A percentile compares a stretch with the other conserved stretches of the same genome.
These are phyloP conservation scores for Molanna angustata DNA, from an alignment of 2,888 invertebrate genomes.

Conservation along the genomic window DNA sequence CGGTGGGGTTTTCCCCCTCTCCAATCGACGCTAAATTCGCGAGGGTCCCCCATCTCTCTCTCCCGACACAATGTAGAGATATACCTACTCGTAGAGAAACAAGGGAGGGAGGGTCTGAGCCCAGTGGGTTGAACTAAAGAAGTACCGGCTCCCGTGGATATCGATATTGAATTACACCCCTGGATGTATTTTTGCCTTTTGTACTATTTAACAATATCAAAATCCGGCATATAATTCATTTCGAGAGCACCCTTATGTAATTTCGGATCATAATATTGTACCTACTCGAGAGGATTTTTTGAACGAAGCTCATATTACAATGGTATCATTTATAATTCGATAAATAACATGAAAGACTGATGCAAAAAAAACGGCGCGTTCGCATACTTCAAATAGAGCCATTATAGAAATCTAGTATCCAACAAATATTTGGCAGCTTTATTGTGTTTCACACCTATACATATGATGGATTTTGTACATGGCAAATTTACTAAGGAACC, in stretches of 20 bases:
- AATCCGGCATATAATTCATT: slow-evolving; percentile 15
- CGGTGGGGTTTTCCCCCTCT: slow-evolving; percentile 22
- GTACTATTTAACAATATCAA: slow-evolving; percentile 15
- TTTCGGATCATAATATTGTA: slow-evolving; percentile 30
- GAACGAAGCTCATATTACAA: slow-evolving; percentile 3
- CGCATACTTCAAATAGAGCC: too few species aligned
- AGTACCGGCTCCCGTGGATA: slow-evolving; percentile 6
- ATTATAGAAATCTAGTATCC: too few species aligned
- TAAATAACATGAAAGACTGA: too few species aligned
- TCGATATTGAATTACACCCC: slow-evolving; percentile 25
- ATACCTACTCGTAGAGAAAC: too few species aligned
- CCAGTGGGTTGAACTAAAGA: neutral
- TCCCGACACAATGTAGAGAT: too few species aligned
- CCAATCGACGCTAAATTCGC: too few species aligned
- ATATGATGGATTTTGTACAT: too few species aligned
- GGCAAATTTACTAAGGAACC: too few species aligned
- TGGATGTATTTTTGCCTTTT: slow-evolving; percentile 13
- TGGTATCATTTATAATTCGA: slow-evolving; percentile 5
- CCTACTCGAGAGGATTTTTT: slow-evolving; percentile 24
- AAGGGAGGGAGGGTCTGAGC: slow-evolving; percentile 8
- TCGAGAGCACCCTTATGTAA: slow-evolving; percentile 20
- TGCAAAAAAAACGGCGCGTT: too few species aligned
- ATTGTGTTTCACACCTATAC: too few species aligned
- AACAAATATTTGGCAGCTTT: too few species aligned
- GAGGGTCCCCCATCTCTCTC: too few species aligned